Evolutionary conservation across 2,888 invertebrate genomes (phyloP).

Genomic region (Morinoia aosen): DNA sequence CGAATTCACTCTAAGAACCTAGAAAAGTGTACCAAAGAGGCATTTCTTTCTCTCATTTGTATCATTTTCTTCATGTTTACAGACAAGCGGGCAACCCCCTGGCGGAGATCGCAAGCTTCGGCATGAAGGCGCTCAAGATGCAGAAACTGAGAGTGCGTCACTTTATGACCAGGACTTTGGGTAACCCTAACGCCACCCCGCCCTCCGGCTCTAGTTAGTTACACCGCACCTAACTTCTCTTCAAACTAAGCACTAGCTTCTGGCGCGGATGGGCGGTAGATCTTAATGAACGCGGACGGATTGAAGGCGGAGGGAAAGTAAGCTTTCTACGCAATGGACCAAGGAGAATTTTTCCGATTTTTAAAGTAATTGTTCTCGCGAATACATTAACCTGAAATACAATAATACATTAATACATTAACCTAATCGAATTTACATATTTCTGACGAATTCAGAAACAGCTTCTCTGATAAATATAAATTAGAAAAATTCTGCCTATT

Average conservation of each 20-base stretch:
- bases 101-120: slow-evolving; percentile 67
- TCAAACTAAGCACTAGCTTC: not conserved
- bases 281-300: not conserved
- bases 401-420: too few species aligned
- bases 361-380: too few species aligned
- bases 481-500: not conserved
- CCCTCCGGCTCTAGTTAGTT: slow-evolving; percentile 44
- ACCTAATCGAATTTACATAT: too few species aligned
- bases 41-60: too few species aligned
- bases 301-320: too few species aligned
- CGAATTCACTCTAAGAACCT: too few species aligned
- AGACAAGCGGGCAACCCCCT: slow-evolving; percentile 61
- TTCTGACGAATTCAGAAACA: not conserved
- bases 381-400: too few species aligned
- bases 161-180: slow-evolving; percentile 67
- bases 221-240: slow-evolving; percentile 15
- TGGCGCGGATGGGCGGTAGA: not conserved
- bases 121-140: slow-evolving; percentile 67
- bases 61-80: not conserved
- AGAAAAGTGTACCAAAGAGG: too few species aligned
- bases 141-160: slow-evolving; percentile 67
- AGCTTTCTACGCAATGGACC: too few species aligned
- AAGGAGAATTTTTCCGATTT: too few species aligned
- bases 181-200: slow-evolving; percentile 55
- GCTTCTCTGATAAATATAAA: not conserved